Evolutionary conservation across 2,888 invertebrate genomes (phyloP).

Genomic region (Stenoptilia bipunctidactyla): DNA sequence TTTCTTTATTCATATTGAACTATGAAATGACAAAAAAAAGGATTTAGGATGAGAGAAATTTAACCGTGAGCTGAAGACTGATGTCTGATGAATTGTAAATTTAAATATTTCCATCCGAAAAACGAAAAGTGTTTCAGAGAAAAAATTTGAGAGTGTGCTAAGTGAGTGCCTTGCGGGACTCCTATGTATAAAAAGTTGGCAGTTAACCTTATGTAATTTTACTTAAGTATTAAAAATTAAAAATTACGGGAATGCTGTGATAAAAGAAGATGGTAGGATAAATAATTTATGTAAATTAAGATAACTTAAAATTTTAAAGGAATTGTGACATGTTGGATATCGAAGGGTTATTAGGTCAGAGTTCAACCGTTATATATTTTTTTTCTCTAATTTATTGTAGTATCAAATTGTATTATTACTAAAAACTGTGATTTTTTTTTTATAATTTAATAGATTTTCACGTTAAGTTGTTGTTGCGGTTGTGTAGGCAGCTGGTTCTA

Average conservation of each 20-base stretch:
- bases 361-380: slow-evolving; percentile 22
- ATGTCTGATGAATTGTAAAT: too few species aligned
- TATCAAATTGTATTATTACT: slow-evolving; percentile 29
- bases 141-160: slow-evolving; percentile 31
- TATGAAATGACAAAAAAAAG: too few species aligned
- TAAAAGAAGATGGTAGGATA: slow-evolving; percentile 29
- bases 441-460: slow-evolving; percentile 4
- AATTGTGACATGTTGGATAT: slow-evolving; percentile 21
- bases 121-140: neutral
- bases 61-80: too few species aligned
- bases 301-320: slow-evolving; percentile 14
- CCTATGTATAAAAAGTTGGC: slow-evolving; percentile 23
- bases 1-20: too few species aligned
- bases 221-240: slow-evolving; percentile 22
- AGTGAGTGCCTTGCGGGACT: slow-evolving; percentile 47
- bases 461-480: neutral
- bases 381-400: slow-evolving; percentile 25
- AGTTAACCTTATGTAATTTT: slow-evolving; percentile 24
- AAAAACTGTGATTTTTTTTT: slow-evolving; percentile 22
- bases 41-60: too few species aligned
- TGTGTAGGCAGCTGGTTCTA: neutral
- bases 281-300: slow-evolving; percentile 10
- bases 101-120: too few species aligned
- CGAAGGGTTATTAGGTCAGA: slow-evolving; percentile 30
- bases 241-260: slow-evolving; percentile 47